Base-by-base conservation (phyloP, 2,888 invertebrate species). In the Cerastis rubricosa region DNA sequence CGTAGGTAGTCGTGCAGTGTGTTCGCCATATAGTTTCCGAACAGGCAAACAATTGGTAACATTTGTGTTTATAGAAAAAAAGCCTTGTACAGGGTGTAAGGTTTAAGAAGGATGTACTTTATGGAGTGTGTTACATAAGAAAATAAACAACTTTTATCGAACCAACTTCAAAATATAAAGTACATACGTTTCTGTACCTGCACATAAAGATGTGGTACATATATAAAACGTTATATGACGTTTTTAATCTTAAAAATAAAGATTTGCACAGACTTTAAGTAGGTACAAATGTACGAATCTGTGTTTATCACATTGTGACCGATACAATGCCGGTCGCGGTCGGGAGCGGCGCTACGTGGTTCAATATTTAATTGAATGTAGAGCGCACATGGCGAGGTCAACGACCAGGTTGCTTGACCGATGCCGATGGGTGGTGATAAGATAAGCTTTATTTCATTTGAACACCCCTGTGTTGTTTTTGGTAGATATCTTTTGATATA, bases 301-400 rank as follows among this genome's bases (percentile, higher is more conserved):
- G 91, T 91, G 92, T 92, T 93, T 94, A 94, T 93, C 91, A 86
- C 78, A 76, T 83, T 85, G 86, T 83, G 91, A 83, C 81, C 74
- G 74, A 74, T 89, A 92, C 93, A 93, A 91, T 90, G 91, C 88
- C 81, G 79, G 89, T 84, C 88, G 85, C 90, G 81, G 88, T 89
- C 86, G 91, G 92, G 91, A 87, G 90, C 89, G 81, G 85, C 87
- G 89, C 88, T 88, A 88, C 87, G 87, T 92, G 90, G 94, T 94
- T 94, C 93, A 95, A 95, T 94, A 93, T 95, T 95, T 95, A 94
- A 96, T 95, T 94, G 92, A 94, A 95, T 93, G 91, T 92, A 88
- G 92, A 92, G 90, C 92, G 90, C 92, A 89, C 88, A 88, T 89
- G 87, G 86, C 80, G 89, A 84, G 94, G 91, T 93, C 88, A 88